These are phyloP conservation scores for Butorides virescens DNA, from an alignment of 2,113 vertebrate genomes.

Conservation along the genomic window DNA sequence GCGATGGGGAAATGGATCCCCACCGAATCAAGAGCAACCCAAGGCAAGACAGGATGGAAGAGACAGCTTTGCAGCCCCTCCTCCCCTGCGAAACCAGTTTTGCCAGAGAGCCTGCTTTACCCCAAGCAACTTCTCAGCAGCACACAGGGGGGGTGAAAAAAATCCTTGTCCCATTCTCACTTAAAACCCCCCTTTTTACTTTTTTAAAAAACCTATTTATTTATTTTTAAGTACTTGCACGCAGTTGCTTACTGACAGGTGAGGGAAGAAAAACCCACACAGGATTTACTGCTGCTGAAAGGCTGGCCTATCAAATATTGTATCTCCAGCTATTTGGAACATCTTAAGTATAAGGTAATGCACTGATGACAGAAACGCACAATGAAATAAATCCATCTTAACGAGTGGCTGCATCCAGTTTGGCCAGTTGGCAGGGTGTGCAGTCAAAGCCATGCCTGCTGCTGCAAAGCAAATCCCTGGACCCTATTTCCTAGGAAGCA, in stretches of 20 bases:
- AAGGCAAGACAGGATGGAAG: not conserved
- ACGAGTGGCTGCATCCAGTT: fast-evolving
- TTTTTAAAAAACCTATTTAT: too few relatives aligned
- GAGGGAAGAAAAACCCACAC: not conserved
- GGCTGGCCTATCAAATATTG: not conserved
- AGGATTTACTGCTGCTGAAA: not conserved
- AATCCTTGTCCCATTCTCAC: not conserved
- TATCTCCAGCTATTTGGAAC: not conserved
- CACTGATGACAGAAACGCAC: not conserved
- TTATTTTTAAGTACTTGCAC: not conserved
- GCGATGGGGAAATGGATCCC: not conserved
- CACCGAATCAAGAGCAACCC: fast-evolving
- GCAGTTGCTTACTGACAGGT: not conserved
- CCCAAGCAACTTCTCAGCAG: not conserved
- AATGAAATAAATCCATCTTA: not conserved
- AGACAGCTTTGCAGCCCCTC: not conserved
- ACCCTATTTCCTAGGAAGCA: not conserved
- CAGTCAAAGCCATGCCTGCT: not conserved
- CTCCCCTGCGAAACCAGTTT: not conserved
- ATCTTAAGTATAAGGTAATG: not conserved
- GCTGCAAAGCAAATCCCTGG: not conserved
- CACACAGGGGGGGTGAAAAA: fast-evolving
- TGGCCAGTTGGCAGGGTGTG: not conserved
- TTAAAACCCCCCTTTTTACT: too few relatives aligned
- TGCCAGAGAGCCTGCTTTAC: not conserved